Conservation (phyloP, 2,113 vertebrate genomes). For the Meles meles region DNA sequence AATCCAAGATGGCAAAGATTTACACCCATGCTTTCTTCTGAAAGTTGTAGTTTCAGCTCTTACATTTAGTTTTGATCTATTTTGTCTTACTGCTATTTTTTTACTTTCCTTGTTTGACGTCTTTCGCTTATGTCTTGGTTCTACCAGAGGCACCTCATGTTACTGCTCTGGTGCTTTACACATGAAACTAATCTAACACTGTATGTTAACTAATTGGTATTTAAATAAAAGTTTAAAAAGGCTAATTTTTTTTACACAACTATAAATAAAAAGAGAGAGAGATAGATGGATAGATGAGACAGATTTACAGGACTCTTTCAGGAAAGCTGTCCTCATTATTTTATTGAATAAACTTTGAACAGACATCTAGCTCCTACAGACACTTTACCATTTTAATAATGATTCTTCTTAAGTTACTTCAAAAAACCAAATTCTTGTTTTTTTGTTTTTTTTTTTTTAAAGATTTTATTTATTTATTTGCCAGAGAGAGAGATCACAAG, state of each 20-base stretch:
- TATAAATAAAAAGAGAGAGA: not conserved
- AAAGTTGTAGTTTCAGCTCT: not conserved
- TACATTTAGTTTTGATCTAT: not conserved
- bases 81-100: not conserved
- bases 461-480: too few relatives aligned
- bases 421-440: not conserved
- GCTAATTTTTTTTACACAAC: not conserved
- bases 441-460: too few relatives aligned
- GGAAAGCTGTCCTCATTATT: not conserved
- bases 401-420: not conserved
- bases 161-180: not conserved
- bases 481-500: too few relatives aligned
- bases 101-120: not conserved
- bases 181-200: not conserved
- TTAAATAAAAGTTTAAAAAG: not conserved
- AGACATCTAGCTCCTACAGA: not conserved
- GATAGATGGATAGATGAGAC: not conserved
- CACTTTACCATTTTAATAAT: not conserved
- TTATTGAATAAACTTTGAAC: not conserved
- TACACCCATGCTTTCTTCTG: not conserved
- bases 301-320: not conserved
- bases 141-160: not conserved
- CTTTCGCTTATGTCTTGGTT: not conserved
- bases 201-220: not conserved
- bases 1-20: not conserved